Conservation (phyloP, 2,113 vertebrate species). For the Dermatemys mawii region DNA sequence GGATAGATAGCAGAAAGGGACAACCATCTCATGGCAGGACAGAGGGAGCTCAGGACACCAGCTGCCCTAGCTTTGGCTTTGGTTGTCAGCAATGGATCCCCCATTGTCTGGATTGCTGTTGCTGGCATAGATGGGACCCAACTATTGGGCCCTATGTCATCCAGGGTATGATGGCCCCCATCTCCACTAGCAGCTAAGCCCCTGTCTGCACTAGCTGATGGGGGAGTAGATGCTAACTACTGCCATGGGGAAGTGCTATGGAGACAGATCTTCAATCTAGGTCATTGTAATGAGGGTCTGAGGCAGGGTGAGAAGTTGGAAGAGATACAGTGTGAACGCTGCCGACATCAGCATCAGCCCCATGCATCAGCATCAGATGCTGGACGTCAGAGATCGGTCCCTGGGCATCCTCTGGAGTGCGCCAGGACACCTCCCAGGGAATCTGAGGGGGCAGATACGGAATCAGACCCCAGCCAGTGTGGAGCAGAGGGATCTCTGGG, state of each 20-base stretch:
- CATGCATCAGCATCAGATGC: not conserved
- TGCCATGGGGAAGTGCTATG: not conserved
- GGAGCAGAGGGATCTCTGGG: not conserved
- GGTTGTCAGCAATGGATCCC: no score
- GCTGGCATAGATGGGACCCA: not conserved
- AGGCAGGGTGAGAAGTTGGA: not conserved
- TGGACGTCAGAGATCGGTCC: not conserved
- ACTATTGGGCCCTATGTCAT: no score
- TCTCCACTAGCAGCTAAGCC: not conserved
- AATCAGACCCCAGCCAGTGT: not conserved
- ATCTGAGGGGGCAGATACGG: no score
- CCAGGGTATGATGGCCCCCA: no score
- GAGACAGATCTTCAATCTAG: not conserved
- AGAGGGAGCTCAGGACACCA: no score
- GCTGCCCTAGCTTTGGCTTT: no score
- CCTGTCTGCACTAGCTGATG: not conserved
- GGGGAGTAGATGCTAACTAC: not conserved
- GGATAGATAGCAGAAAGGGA: no score
- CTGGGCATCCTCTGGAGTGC: not conserved
- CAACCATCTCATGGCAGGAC: no score
- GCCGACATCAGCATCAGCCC: no score
- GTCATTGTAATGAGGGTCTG: not conserved
- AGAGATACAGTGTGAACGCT: not conserved
- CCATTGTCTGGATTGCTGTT: no score
- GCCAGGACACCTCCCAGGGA: no score